Percentiles rank a stretch among this genome's conserved stretches.
Conservation (phyloP, 1,140 invertebrate species). For the Drosophila orosa region DNA sequence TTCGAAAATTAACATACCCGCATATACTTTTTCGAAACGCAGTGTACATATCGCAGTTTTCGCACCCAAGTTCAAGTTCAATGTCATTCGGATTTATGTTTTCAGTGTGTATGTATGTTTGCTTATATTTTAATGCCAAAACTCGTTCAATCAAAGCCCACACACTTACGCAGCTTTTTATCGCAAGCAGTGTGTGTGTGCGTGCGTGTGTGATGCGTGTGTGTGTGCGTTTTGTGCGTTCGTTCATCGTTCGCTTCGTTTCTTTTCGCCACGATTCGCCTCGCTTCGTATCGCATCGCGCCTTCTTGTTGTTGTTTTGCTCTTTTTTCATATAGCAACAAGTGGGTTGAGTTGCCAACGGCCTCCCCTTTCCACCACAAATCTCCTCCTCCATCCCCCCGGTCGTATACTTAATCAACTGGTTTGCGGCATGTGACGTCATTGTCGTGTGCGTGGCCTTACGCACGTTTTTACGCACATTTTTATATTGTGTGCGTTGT, state of each 20-base stretch:
- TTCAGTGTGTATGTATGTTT: conserved; percentile 4
- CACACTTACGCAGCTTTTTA: conserved; percentile 33
- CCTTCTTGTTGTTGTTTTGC: conserved; percentile 15
- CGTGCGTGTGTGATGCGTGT: too few relatives aligned
- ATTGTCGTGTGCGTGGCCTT: conserved; percentile 54
- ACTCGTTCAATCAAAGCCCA: conserved; percentile 64
- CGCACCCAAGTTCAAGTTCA: conserved; percentile 75
- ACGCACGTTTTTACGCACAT: conserved; percentile 62
- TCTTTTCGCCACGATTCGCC: conserved; percentile 19
- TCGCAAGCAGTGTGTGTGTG: background rate
- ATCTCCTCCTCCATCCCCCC: background rate
- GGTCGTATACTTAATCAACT: conserved; percentile 32
- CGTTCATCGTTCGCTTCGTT: conserved; percentile 51
- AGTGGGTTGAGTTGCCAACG: conserved; percentile 43
- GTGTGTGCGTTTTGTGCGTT: conserved; percentile 70
- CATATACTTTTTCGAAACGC: conserved; percentile 8
- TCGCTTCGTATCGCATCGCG: conserved; percentile 26
- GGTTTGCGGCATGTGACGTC: conserved; percentile 64
- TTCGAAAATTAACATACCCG: conserved; percentile 7
- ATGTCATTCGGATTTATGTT: conserved; percentile 54
- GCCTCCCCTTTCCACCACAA: conserved; percentile 6
- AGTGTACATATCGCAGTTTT: conserved; percentile 32
- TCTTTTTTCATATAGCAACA: conserved; percentile 34
- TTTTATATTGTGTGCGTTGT: conserved; percentile 23
- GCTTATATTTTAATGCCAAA: conserved; percentile 48